Conservation (phyloP, 2,113 vertebrate genomes). For the Poecile atricapillus region DNA sequence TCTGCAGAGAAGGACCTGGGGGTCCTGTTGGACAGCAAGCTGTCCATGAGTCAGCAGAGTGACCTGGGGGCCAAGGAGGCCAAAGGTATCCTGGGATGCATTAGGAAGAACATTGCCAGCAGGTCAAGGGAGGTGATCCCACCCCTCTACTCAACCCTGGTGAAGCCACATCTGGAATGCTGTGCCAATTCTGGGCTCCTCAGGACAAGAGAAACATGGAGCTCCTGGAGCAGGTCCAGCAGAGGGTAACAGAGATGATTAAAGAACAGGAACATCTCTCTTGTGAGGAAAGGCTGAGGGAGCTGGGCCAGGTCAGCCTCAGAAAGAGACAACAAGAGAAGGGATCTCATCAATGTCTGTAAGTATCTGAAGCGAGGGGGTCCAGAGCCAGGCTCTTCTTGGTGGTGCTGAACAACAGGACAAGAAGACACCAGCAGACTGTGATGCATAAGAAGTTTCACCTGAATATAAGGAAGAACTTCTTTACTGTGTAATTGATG, state of each 20-base stretch:
- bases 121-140: background rate
- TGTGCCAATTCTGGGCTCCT: background rate
- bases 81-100: background rate
- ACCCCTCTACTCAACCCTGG: background rate
- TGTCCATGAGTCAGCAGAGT: background rate
- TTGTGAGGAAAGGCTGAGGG: fast-evolving
- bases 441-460: too few species aligned
- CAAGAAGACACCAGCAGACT: background rate
- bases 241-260: background rate
- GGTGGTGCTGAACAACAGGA: background rate
- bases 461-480: background rate
- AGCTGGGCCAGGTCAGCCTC: too few species aligned
- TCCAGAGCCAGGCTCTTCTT: background rate
- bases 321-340: background rate
- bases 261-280: background rate
- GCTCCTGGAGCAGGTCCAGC: background rate
- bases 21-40: background rate
- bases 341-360: background rate
- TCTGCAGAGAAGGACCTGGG: background rate
- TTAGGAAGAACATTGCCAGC: background rate
- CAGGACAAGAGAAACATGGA: background rate
- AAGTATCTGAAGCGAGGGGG: background rate
- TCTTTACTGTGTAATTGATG: background rate
- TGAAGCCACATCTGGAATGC: too few species aligned
- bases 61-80: background rate